These are phyloP conservation scores for Poeciliopsis prolifica DNA, from an alignment of 2,113 vertebrate species.

Conservation along the genomic window DNA sequence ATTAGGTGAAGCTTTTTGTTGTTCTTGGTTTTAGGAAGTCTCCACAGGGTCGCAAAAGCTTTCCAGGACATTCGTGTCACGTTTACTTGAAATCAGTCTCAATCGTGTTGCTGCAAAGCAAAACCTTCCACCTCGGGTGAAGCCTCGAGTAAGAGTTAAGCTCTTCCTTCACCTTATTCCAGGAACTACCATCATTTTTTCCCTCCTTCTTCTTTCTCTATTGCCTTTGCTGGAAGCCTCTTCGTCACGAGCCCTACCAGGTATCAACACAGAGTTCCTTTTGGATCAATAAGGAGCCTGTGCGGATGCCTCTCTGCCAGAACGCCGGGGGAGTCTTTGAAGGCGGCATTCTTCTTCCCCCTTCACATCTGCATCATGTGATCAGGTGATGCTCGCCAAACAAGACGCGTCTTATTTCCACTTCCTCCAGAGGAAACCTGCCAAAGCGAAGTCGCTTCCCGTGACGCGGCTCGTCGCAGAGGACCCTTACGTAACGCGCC, in stretches of 20 bases:
- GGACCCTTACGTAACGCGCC: constrained; percentile 38
- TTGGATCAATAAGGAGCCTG: background rate
- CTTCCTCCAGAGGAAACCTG: constrained; percentile 39
- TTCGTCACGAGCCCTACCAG: too few relatives aligned
- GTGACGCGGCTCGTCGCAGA: constrained; percentile 46
- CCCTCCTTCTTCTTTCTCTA: too few relatives aligned
- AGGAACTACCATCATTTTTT: background rate
- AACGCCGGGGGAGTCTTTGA: background rate
- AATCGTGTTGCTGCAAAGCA: background rate
- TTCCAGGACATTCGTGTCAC: too few relatives aligned
- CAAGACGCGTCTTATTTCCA: constrained; percentile 24
- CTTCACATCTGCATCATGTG: background rate
- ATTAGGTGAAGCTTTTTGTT: background rate
- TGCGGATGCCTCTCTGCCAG: background rate
- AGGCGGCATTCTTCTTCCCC: background rate
- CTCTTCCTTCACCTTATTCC: background rate
- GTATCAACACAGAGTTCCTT: background rate
- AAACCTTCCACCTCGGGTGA: background rate
- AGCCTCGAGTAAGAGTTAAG: background rate
- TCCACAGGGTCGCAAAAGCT: background rate
- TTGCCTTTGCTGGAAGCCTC: background rate
- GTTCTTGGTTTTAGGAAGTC: background rate
- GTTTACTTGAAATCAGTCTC: background rate
- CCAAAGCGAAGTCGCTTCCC: constrained; percentile 49
- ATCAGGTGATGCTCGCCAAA: constrained; percentile 4